A percentile compares a stretch with the other conserved stretches of the same genome.
phyloP scores from a whole-genome alignment of 2,888 invertebrate species.

The Sipha maydis region DNA sequence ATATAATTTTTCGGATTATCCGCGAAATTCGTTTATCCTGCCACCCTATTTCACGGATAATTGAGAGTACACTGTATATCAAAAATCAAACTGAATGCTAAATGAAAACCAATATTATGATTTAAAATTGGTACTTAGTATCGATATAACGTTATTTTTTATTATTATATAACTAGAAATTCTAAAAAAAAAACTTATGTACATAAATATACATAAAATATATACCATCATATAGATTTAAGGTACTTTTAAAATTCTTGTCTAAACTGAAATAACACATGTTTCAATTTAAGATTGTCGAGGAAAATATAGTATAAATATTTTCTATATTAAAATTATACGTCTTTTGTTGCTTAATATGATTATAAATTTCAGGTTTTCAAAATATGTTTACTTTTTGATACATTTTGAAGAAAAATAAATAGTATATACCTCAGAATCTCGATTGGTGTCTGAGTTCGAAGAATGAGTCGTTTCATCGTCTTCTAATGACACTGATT shows the following conservation, averaged over 20 bases:
- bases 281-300: too few relatives aligned
- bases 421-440: conserved; percentile 45
- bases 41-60: too few relatives aligned
- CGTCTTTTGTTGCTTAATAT: background rate
- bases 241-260: background rate
- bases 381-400: conserved; percentile 15
- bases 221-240: background rate
- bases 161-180: too few relatives aligned
- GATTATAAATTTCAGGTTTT: background rate
- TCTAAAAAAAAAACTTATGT: too few relatives aligned
- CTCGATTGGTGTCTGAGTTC: conserved; percentile 42
- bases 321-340: background rate
- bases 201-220: too few relatives aligned
- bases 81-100: too few relatives aligned
- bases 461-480: conserved; percentile 47
- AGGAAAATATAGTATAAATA: background rate
- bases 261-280: background rate
- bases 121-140: too few relatives aligned
- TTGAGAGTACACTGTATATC: too few relatives aligned
- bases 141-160: too few relatives aligned
- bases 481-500: conserved; percentile 58
- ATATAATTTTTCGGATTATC: too few relatives aligned
- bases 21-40: too few relatives aligned
- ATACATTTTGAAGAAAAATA: conserved; percentile 5
- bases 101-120: too few relatives aligned